phyloP scores from a whole-genome alignment of 1,140 invertebrate genomes.

The Plodia interpunctella region DNA sequence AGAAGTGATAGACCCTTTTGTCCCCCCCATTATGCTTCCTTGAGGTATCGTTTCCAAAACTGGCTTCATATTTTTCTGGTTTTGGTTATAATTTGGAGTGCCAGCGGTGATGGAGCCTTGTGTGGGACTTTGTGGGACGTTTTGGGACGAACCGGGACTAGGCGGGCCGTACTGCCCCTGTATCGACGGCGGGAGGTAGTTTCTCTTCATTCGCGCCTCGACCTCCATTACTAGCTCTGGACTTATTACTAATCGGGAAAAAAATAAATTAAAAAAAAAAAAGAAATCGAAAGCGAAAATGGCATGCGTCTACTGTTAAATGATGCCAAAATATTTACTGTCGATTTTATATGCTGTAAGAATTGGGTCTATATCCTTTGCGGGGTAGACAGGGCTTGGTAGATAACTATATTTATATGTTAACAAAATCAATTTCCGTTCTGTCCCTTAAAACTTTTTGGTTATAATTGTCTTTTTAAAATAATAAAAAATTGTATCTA shows the following conservation, averaged over 20 bases:
- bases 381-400: background rate
- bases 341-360: background rate
- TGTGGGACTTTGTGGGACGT: constrained; percentile 27
- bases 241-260: constrained; percentile 85
- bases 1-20: constrained; percentile 33
- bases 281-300: constrained; percentile 34
- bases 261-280: constrained; percentile 61
- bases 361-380: background rate
- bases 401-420: no score
- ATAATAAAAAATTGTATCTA: background rate
- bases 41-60: constrained; percentile 59
- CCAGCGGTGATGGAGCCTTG: constrained; percentile 47
- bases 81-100: constrained; percentile 71
- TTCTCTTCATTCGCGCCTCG: constrained; percentile 91
- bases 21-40: constrained; percentile 46
- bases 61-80: constrained; percentile 49
- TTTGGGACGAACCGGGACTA: constrained; percentile 28
- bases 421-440: no score
- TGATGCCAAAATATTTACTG: background rate
- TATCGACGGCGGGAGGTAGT: constrained; percentile 84
- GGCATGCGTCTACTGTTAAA: constrained; percentile 8
- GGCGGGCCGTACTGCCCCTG: constrained; percentile 44
- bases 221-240: constrained; percentile 91
- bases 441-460: no score
- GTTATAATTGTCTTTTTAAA: no score